Evolutionary conservation across 2,797 vertebrate species (phyloP), one percentile per base, ranked within the genome.

Genomic region (Acanthurus lineatus): DNA sequence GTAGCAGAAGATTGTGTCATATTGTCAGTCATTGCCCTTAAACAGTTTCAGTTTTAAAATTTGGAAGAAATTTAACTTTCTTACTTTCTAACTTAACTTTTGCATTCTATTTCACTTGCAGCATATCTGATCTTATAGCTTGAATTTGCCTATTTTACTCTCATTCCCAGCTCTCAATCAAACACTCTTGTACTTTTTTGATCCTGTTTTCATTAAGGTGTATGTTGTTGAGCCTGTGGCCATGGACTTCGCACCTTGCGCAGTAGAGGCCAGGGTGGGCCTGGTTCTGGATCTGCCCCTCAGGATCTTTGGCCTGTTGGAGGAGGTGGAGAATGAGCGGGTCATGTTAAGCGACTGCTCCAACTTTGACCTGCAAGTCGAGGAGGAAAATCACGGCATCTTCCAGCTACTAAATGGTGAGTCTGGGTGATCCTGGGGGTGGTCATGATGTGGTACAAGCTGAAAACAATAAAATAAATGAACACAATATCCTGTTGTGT

Each of bases 321-420:
- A 88, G 40, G 90, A 92, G 40, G 93, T 90, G 22, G 93, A 87
- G 51, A 91, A 77, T 0, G 91, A 97, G 85, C 91, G 88, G 0
- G 95, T 97, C 47, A 95, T 95, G 32, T 89, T 99, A 65, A 98
- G 96, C 0, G 97, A 99, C 95, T 99, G 98, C 87, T 99, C 98
- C 5, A 97, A 97, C 71, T 97, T 99, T 49, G 95, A 97, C 84
- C 92, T 99, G 73, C 83, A 86, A 45, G 94, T 99, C 15, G 94
- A 97, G 74, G 91, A 97, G 87, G 97, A 99, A 86, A 97, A 94
- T 73, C 93, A 87, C 0, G 96, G 94, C 0, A 87, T 99, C 45
- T 99, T 99, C 84, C 93, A 94, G 64, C 79, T 96, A 0, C 88
- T 97, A 6, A 92, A 96, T 47, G 97, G 98, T 99, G 58, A 94